These are phyloP conservation scores for Doris montereyensis DNA, from an alignment of 2,888 invertebrate species.

Conservation along the genomic window DNA sequence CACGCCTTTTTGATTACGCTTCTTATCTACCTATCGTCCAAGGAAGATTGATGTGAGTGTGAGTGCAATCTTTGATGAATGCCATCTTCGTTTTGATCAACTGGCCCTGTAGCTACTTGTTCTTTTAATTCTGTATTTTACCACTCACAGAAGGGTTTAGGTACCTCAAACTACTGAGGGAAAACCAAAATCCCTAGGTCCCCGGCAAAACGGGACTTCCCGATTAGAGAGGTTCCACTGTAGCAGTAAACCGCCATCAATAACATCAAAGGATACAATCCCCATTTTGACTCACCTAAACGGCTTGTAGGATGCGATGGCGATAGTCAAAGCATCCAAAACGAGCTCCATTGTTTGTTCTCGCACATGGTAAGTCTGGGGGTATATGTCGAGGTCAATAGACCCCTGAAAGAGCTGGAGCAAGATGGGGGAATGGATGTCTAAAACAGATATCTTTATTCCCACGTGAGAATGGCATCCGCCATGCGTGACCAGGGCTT, in stretches of 20 bases:
- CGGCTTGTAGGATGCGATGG: conserved; percentile 56
- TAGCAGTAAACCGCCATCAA: too few species aligned
- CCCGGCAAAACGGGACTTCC: too few species aligned
- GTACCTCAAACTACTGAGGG: too few species aligned
- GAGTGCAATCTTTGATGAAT: not conserved
- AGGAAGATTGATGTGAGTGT: not conserved
- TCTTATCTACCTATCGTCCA: too few species aligned
- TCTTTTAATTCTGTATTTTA: too few species aligned
- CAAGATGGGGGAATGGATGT: conserved; percentile 33
- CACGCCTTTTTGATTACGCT: too few species aligned
- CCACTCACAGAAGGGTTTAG: too few species aligned
- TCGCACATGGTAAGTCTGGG: conserved; percentile 51
- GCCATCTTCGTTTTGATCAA: too few species aligned
- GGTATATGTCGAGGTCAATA: conserved; percentile 49
- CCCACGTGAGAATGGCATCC: conserved; percentile 57
- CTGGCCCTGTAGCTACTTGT: too few species aligned
- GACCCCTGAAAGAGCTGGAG: conserved; percentile 42
- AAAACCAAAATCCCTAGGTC: too few species aligned
- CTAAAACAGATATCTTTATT: conserved; percentile 50
- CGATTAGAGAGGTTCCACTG: too few species aligned
- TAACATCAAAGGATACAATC: too few species aligned
- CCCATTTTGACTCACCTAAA: conserved; percentile 22
- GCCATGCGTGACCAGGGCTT: conserved; percentile 53
- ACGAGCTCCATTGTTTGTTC: conserved; percentile 50
- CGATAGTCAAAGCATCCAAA: conserved; percentile 52